Conservation (phyloP, 2,113 vertebrate genomes). For the Cranoglanis bouderius region DNA sequence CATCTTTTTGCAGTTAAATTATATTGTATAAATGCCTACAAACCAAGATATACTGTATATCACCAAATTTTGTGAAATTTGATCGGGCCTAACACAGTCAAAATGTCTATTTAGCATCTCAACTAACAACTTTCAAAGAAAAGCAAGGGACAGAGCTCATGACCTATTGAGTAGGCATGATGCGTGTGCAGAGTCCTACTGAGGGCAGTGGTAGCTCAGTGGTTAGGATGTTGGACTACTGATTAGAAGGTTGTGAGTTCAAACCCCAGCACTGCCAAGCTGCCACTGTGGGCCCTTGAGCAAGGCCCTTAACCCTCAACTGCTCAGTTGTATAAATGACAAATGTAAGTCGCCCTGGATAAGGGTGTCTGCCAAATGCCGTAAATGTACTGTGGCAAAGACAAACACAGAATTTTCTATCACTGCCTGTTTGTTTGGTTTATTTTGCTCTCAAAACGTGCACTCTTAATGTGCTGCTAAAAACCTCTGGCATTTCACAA, state of each 20-base stretch:
- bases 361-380: too few species aligned
- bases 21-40: background rate
- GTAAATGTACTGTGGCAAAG: slow-evolving; percentile 41
- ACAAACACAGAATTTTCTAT: slow-evolving; percentile 51
- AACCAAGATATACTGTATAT: background rate
- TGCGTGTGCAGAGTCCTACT: background rate
- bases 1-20: slow-evolving; percentile 24
- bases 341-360: too few species aligned
- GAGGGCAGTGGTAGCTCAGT: too few species aligned
- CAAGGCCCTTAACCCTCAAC: too few species aligned
- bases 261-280: too few species aligned
- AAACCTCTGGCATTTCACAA: slow-evolving; percentile 21
- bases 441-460: slow-evolving; percentile 44
- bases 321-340: too few species aligned
- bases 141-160: background rate
- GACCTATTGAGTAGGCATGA: slow-evolving; percentile 3
- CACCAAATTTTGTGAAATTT: background rate
- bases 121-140: background rate
- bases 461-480: slow-evolving; percentile 36
- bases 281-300: too few species aligned
- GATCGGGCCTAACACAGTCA: background rate
- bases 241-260: too few species aligned
- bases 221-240: too few species aligned
- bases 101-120: background rate
- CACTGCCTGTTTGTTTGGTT: slow-evolving; percentile 47